Base-by-base conservation (phyloP, 2,888 invertebrate species). In the Pimpla rufipes region DNA sequence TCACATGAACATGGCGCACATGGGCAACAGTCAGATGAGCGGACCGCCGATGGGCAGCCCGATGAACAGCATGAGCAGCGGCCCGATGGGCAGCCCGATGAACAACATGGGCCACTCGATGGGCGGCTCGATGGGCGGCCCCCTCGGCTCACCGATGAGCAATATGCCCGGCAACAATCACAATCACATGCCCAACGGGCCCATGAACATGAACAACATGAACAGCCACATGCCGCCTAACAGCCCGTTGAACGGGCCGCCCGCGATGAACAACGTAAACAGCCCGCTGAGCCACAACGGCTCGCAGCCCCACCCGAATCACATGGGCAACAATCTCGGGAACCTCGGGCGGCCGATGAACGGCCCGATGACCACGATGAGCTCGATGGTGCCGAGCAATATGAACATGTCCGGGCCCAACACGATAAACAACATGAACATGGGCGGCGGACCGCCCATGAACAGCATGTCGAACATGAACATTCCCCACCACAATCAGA, bases 381-480 rank as follows among this genome's bases (percentile, higher is more conserved):
- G 94, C 76, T 95, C 95, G 45, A 95, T 96, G 95, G 94, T 94
- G 18, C 94, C 94, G 6, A 95, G 94, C 93, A 92, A 93, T 84
- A 93, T 93, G 92, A 90, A 91, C 64, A 92, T 93, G 88, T 89
- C 90, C 37, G 92, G 91, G 6, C 93, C 93, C 1, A 93, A 92
- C 87, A 95, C 95, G 87, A 96, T 96, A 95, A 95, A 95, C 90
- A 96, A 95, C 88, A 96, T 96, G 89, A 96, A 96, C 75, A 97
- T 96, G 96, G 96, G 90, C 16, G 62, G 62, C 18, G 62, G 95
- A 73, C 96, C 96, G 73, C 96, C 95, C 10, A 96, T 97, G 95
- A 96, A 96, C 88, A 96, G 96, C 93, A 93, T 93, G 91, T 88
- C 91, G 18, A 93, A 92, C 81, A 92, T 93, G 89, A 93, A 92